phyloP scores from a whole-genome alignment of 2,797 vertebrate genomes.

The Helicolenus hilgendorfi region DNA sequence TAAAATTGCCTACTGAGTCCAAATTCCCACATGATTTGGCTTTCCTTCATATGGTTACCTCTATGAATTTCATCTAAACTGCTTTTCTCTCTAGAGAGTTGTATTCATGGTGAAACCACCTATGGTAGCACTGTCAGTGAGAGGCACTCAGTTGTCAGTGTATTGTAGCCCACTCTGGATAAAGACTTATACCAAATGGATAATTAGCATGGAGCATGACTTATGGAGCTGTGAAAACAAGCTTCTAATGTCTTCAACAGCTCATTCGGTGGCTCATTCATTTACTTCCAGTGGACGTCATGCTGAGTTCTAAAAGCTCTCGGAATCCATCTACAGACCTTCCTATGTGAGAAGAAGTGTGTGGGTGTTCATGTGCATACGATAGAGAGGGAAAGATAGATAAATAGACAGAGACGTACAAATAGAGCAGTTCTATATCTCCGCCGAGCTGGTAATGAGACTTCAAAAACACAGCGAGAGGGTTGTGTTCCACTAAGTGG shows the following conservation, averaged over 20 bases:
- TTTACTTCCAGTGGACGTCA: constrained; percentile 33
- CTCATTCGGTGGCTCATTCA: constrained; percentile 27
- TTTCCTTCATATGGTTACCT: not conserved
- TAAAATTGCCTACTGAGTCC: no score
- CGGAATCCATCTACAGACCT: constrained; percentile 31
- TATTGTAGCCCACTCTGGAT: not conserved
- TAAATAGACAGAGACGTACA: constrained; percentile 54
- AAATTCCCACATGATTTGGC: not conserved
- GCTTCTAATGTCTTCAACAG: constrained; percentile 15
- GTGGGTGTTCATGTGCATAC: constrained; percentile 21
- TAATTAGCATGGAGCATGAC: constrained; percentile 28
- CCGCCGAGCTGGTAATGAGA: constrained; percentile 74
- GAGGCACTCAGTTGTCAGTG: not conserved
- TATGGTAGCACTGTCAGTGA: not conserved
- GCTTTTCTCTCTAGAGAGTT: not conserved
- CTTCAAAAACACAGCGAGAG: constrained; percentile 76
- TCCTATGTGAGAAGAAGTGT: constrained; percentile 1
- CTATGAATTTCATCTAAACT: not conserved
- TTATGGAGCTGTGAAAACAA: not conserved
- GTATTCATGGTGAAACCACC: not conserved
- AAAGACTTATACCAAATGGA: constrained; percentile 15
- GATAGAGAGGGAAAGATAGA: constrained; percentile 38
- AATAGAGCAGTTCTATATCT: constrained; percentile 73
- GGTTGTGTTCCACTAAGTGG: constrained; percentile 73
- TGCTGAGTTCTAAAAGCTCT: constrained; percentile 41